phyloP scores from a whole-genome alignment of 2,113 vertebrate genomes.

The Microcebus jonahi region DNA sequence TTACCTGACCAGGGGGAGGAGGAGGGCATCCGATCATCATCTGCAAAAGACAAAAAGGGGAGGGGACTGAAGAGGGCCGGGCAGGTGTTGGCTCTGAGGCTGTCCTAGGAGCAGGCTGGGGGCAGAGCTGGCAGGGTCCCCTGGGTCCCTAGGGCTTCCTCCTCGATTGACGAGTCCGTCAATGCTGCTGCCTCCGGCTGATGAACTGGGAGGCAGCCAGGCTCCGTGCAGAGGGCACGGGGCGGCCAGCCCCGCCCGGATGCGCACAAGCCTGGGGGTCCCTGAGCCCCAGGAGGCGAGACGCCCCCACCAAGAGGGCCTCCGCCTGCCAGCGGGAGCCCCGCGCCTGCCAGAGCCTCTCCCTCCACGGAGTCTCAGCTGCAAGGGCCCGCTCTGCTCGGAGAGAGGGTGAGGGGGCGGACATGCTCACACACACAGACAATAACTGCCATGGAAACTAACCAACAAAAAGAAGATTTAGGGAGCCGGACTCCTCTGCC shows the following conservation, averaged over 20 bases:
- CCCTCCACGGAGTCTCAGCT: neutral
- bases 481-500: neutral
- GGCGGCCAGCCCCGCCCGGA: neutral
- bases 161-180: neutral
- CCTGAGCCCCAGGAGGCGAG: neutral
- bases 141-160: conserved; percentile 10
- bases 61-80: neutral
- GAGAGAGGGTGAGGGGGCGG: conserved; percentile 46
- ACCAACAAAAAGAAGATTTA: conserved; percentile 55
- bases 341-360: neutral
- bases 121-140: neutral
- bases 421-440: neutral
- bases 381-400: neutral
- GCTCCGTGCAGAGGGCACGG: neutral
- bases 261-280: neutral
- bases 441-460: conserved; percentile 50
- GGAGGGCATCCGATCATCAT: neutral
- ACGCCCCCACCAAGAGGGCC: neutral
- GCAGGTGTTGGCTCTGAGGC: neutral
- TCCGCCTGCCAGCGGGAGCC: neutral
- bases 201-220: conserved; percentile 41
- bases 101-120: neutral
- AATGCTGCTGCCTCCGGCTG: conserved; percentile 9
- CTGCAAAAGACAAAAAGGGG: neutral
- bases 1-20: neutral